Evolutionary conservation across 2,797 vertebrate species (phyloP), one percentile per base, ranked within the genome.

Genomic region (Hydrolagus colliei): DNA sequence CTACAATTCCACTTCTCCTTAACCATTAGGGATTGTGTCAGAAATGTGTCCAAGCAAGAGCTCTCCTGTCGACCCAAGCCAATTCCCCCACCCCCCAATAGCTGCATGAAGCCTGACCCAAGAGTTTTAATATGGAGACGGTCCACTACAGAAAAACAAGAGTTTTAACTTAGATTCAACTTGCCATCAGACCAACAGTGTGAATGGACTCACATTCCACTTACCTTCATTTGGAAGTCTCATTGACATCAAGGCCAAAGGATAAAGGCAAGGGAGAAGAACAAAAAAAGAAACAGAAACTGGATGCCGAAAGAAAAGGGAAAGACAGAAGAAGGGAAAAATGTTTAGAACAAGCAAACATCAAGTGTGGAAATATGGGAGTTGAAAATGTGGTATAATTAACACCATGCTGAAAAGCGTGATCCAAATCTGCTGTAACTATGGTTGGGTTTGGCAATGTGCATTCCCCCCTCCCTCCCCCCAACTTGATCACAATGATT

Each of bases 201-300:
- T 41, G 61, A n/a, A 62, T 22, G 27, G 85, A 65, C 22, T 86
- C 72, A 86, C 61, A 85, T 71, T 65, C 79, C 86, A 92, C 95
- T 95, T 95, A 99, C 97, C 98, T 98, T 91, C 88, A 92, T 92
- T 93, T 95, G 95, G 94, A 95, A 94, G 94, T 89, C 89, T 94
- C 95, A 94, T 89, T 95, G 93, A 96, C 96, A 95, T 99, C 97
- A 99, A 97, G 97, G 98, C 98, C 98, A 99, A 95, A 99, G 96
- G 96, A 99, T 99, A 95, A 99, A 99, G 95, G 98, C 98, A 92
- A 99, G 98, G 96, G 98, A 99, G 95, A 99, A 99, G 95, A 99
- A 99, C 94, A 99, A 95, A 96, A 99, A 99, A 86, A 99, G 96
- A 95, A 99, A 99, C 86, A 99, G 95, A 95, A 99, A 99, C 98